phyloP scores from a whole-genome alignment of 2,888 invertebrate species.

The Nysson spinosus region DNA sequence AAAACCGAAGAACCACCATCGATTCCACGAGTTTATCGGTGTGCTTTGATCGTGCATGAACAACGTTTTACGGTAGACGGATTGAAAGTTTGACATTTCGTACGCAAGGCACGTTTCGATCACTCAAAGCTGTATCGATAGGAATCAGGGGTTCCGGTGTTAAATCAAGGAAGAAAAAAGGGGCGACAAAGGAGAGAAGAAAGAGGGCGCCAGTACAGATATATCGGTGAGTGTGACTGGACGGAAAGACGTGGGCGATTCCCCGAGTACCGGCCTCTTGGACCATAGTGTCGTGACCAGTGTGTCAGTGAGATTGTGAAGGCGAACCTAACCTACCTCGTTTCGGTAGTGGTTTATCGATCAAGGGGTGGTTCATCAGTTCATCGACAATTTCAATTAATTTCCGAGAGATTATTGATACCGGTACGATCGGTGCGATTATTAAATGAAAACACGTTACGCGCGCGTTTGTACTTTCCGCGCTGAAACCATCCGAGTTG shows the following conservation, averaged over 20 bases:
- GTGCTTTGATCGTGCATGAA: no score
- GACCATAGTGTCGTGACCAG: slow-evolving; percentile 44
- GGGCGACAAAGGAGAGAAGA: slow-evolving; percentile 27
- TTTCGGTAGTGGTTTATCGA: slow-evolving; percentile 42
- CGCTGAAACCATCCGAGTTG: not conserved
- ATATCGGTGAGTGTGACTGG: slow-evolving; percentile 56
- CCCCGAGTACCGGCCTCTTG: slow-evolving; percentile 52
- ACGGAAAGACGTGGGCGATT: slow-evolving; percentile 63
- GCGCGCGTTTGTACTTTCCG: slow-evolving; percentile 15
- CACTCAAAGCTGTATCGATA: no score
- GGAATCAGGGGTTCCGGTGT: not conserved
- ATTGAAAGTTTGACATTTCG: no score
- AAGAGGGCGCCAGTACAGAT: slow-evolving; percentile 59
- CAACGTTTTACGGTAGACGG: no score
- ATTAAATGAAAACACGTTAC: not conserved
- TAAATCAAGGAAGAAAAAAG: slow-evolving; percentile 28
- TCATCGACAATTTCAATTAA: slow-evolving; percentile 16
- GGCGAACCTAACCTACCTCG: slow-evolving; percentile 63
- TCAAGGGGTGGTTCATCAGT: slow-evolving; percentile 37
- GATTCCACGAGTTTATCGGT: no score
- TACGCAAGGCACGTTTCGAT: no score
- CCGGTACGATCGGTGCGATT: not conserved
- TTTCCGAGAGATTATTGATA: not conserved
- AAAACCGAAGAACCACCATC: no score
- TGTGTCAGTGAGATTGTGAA: slow-evolving; percentile 66